Evolutionary conservation across 2,888 invertebrate genomes (phyloP).

Genomic region (Melanargia galathea): DNA sequence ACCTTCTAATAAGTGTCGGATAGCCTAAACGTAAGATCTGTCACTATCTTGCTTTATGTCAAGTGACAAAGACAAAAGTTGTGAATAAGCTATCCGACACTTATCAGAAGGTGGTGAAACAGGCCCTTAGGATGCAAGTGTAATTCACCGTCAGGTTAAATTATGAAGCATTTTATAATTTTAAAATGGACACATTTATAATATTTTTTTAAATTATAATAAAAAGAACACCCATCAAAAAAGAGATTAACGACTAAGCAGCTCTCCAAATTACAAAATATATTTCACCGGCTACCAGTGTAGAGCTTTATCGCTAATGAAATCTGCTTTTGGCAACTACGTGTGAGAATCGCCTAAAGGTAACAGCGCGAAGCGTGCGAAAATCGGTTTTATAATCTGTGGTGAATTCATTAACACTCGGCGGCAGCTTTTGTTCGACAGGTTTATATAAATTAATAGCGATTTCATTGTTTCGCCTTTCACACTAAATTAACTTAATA

Average conservation of each 20-base stretch:
- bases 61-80: too few relatives aligned
- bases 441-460: slow-evolving; percentile 3
- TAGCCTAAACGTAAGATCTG: too few relatives aligned
- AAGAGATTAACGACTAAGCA: background rate
- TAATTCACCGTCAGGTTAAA: too few relatives aligned
- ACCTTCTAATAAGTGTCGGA: too few relatives aligned
- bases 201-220: too few relatives aligned
- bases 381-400: slow-evolving; percentile 29
- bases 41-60: too few relatives aligned
- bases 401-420: slow-evolving; percentile 24
- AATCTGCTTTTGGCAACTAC: slow-evolving; percentile 28
- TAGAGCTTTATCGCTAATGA: slow-evolving; percentile 24
- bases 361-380: slow-evolving; percentile 25
- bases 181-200: too few relatives aligned
- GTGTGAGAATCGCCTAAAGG: slow-evolving; percentile 23
- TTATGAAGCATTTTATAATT: too few relatives aligned
- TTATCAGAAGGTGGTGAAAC: too few relatives aligned
- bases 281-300: background rate
- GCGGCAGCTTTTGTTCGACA: slow-evolving; percentile 15
- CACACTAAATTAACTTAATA: background rate
- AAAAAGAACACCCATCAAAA: too few relatives aligned
- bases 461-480: background rate
- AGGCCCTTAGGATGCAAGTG: too few relatives aligned
- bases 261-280: background rate
- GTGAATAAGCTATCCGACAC: too few relatives aligned